phyloP scores from a whole-genome alignment of 2,113 vertebrate genomes.

The Abramis brama region DNA sequence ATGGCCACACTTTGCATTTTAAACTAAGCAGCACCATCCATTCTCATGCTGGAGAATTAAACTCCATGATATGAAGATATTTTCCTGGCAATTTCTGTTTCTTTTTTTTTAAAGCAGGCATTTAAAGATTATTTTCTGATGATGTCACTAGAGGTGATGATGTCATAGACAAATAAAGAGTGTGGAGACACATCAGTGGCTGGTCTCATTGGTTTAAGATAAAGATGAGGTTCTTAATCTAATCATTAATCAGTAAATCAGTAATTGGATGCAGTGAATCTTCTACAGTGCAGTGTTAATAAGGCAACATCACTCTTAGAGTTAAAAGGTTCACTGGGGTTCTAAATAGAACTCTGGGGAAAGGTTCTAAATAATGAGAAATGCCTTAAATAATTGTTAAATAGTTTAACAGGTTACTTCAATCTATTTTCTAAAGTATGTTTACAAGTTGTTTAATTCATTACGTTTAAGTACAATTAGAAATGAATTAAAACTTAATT shows the following conservation, averaged over 20 bases:
- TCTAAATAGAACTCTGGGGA: no score
- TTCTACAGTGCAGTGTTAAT: no score
- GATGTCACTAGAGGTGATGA: not conserved
- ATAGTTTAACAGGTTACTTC: no score
- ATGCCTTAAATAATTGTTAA: no score
- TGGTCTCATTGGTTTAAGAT: not conserved
- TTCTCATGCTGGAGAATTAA: slow-evolving; percentile 80
- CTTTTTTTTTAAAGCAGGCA: not conserved
- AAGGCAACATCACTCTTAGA: no score
- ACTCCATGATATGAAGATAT: slow-evolving; percentile 61
- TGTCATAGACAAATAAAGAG: not conserved
- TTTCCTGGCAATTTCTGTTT: not conserved
- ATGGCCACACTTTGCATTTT: slow-evolving; percentile 87
- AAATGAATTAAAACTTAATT: no score
- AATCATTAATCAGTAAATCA: not conserved
- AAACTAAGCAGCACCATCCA: slow-evolving; percentile 84
- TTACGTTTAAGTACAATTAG: no score
- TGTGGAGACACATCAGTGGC: not conserved
- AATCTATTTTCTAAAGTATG: no score
- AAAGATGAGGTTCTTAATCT: not conserved
- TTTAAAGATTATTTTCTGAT: slow-evolving; percentile 20
- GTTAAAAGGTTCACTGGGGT: no score
- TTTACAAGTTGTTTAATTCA: no score
- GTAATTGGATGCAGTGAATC: no score
- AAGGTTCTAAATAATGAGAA: no score